Evolutionary conservation across 2,888 invertebrate genomes (phyloP).

Genomic region (Thelaira solivaga): DNA sequence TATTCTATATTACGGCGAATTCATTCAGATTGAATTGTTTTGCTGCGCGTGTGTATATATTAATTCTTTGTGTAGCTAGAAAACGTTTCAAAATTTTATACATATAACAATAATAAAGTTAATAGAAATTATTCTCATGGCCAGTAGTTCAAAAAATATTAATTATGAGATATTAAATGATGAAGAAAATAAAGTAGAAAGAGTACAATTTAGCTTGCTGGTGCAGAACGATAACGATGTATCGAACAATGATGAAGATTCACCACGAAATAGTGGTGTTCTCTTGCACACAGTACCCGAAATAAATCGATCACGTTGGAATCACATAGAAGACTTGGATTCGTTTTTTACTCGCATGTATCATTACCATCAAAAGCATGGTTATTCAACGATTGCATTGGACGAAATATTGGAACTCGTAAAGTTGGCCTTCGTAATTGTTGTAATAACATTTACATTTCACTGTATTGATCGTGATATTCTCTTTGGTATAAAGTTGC

Average conservation of each 20-base stretch:
- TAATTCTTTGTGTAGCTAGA: conserved; percentile 44
- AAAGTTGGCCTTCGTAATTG: conserved; percentile 93
- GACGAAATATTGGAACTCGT: conserved; percentile 87
- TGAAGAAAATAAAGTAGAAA: conserved; percentile 41
- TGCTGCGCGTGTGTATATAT: conserved; percentile 41
- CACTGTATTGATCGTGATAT: conserved; percentile 92
- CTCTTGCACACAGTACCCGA: conserved; percentile 94
- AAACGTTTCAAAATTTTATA: conserved; percentile 31
- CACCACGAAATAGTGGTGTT: conserved; percentile 79
- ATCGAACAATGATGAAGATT: conserved; percentile 73
- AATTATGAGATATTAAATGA: conserved; percentile 49
- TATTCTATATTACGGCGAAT: conserved; percentile 29
- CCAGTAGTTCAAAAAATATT: conserved; percentile 54
- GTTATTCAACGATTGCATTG: conserved; percentile 93
- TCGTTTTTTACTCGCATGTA: conserved; percentile 97
- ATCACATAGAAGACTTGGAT: conserved; percentile 97
- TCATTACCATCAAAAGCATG: conserved; percentile 96
- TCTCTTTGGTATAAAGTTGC: conserved; percentile 81
- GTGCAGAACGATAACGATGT: conserved; percentile 61
- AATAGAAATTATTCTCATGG: conserved; percentile 47
- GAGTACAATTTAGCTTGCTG: conserved; percentile 29
- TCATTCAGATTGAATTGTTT: no score
- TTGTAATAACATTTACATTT: conserved; percentile 89
- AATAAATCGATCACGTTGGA: conserved; percentile 90
- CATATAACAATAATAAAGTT: conserved; percentile 40